phyloP scores from a whole-genome alignment of 2,888 invertebrate genomes.

The Seladonia tumulorum region DNA sequence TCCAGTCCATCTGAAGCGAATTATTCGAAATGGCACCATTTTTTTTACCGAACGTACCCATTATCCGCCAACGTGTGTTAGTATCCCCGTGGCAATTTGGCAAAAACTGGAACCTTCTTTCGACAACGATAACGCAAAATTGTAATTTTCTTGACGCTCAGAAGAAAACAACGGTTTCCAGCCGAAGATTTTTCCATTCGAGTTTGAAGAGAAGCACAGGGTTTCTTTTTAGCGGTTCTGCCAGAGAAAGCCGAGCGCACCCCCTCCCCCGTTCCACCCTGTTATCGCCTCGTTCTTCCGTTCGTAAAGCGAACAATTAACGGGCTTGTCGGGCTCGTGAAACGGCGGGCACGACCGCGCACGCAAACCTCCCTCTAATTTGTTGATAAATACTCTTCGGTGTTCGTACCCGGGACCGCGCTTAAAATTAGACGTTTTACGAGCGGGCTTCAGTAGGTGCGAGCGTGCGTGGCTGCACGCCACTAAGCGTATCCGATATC shows the following conservation, averaged over 20 bases:
- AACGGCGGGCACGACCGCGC: conserved; percentile 33
- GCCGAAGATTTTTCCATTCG: neutral
- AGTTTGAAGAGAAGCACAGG: neutral
- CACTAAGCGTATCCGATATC: conserved; percentile 76
- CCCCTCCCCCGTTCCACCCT: too few relatives aligned
- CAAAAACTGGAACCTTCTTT: neutral
- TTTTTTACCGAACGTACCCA: too few relatives aligned
- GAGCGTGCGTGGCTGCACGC: conserved; percentile 57
- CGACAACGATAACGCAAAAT: neutral
- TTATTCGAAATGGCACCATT: too few relatives aligned
- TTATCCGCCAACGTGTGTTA: too few relatives aligned
- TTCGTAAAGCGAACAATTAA: conserved; percentile 50
- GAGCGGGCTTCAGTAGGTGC: conserved; percentile 68
- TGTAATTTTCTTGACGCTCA: neutral
- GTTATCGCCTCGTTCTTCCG: conserved; percentile 39
- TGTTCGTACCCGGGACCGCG: conserved; percentile 43
- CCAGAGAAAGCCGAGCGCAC: too few relatives aligned
- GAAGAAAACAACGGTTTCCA: rapidly evolving
- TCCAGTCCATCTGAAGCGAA: too few relatives aligned
- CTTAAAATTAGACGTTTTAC: conserved; percentile 79
- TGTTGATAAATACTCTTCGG: conserved; percentile 77
- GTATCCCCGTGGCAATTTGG: too few relatives aligned
- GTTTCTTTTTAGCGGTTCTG: neutral
- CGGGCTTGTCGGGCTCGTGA: conserved; percentile 20
- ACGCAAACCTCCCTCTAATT: conserved; percentile 66